phyloP scores from a whole-genome alignment of 2,113 vertebrate genomes.

The Etia nguti region DNA sequence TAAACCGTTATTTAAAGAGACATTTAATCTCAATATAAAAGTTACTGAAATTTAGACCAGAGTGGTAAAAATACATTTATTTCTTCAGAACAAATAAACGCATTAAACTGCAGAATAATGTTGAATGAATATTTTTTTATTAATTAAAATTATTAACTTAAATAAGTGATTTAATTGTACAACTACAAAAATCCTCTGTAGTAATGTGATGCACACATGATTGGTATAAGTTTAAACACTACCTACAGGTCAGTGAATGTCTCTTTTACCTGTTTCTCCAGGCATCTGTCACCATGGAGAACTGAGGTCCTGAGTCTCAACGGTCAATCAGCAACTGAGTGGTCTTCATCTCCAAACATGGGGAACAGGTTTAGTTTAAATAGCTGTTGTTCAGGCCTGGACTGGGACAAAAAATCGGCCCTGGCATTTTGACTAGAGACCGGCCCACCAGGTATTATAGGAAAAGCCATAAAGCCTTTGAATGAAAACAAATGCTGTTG shows the following conservation, averaged over 20 bases:
- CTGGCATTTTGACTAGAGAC: too few species aligned
- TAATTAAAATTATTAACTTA: neutral
- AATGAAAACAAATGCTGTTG: too few species aligned
- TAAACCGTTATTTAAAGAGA: neutral
- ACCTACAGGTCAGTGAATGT: neutral
- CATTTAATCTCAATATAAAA: neutral
- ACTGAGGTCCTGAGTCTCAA: neutral
- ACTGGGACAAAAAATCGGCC: too few species aligned
- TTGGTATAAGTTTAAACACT: neutral
- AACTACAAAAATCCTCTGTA: neutral
- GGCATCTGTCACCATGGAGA: neutral
- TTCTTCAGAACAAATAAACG: neutral
- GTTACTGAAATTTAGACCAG: neutral
- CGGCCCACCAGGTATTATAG: too few species aligned
- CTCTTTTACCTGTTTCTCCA: neutral
- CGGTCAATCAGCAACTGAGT: accelerated
- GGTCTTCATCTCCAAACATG: neutral
- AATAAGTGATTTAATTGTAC: neutral
- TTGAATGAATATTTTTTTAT: neutral
- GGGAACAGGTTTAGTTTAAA: neutral
- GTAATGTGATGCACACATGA: neutral
- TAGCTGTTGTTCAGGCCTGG: neutral
- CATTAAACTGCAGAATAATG: accelerated
- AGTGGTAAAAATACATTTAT: neutral
- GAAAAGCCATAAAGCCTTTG: too few species aligned